Evolutionary conservation across 2,797 vertebrate species (phyloP).

Genomic region (Bryconaethiops microstoma): DNA sequence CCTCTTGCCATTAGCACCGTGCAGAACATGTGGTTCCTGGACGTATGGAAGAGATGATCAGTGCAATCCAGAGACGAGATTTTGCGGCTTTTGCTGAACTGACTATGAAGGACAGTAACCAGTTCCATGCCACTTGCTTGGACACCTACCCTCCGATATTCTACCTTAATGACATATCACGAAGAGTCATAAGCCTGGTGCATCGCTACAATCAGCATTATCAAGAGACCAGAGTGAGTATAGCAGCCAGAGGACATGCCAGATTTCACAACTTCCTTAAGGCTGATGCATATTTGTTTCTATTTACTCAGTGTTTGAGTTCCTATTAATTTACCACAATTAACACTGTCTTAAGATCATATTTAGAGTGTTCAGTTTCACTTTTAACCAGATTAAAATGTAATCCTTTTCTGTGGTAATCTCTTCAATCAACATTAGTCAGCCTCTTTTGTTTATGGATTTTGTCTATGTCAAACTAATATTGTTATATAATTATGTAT

Average conservation of each 20-base stretch:
- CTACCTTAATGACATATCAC: conserved; percentile 88
- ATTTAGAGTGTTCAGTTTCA: neutral
- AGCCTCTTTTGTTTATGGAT: no score
- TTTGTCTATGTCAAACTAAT: no score
- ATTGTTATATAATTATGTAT: no score
- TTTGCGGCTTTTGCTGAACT: conserved; percentile 88
- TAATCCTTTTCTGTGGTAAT: no score
- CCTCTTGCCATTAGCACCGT: conserved; percentile 77
- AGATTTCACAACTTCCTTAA: no score
- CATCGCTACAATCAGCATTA: conserved; percentile 88
- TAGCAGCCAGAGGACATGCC: neutral
- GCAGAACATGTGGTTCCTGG: conserved; percentile 84
- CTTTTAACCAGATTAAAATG: no score
- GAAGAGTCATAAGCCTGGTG: conserved; percentile 82
- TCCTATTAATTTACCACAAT: neutral
- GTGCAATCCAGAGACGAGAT: conserved; percentile 78
- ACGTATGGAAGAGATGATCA: conserved; percentile 84
- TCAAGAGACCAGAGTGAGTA: conserved; percentile 80
- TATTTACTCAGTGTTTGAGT: neutral
- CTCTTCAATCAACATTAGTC: no score
- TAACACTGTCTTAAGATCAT: neutral
- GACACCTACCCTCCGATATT: conserved; percentile 98
- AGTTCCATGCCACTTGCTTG: conserved; percentile 95
- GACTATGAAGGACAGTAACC: conserved; percentile 97
- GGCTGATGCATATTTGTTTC: neutral